These are phyloP conservation scores for Polymixis flavicincta DNA, from an alignment of 2,888 invertebrate species.

Conservation along the genomic window DNA sequence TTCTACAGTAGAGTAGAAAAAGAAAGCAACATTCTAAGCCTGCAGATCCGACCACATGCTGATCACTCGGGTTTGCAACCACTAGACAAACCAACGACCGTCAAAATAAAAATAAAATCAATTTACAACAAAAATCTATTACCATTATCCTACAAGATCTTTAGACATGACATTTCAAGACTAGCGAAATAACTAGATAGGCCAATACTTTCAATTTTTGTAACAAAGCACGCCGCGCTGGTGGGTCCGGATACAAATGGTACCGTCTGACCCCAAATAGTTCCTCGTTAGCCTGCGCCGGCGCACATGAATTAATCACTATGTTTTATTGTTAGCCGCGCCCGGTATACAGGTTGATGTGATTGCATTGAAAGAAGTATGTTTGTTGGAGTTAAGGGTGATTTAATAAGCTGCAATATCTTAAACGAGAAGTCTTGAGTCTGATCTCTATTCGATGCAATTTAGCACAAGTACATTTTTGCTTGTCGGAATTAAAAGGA, in stretches of 20 bases:
- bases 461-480: neutral
- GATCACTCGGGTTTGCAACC: neutral
- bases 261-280: conserved; percentile 83
- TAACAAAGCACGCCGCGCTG: conserved; percentile 72
- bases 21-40: too few species aligned
- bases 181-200: conserved; percentile 51
- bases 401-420: neutral
- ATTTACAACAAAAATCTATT: conserved; percentile 38
- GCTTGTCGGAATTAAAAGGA: neutral
- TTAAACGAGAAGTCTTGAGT: neutral
- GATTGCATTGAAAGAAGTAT: conserved; percentile 32
- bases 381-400: neutral
- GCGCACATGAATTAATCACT: conserved; percentile 87
- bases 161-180: conserved; percentile 42
- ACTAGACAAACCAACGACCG: neutral
- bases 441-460: neutral
- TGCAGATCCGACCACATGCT: too few species aligned
- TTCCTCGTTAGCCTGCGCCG: conserved; percentile 84
- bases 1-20: too few species aligned
- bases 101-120: conserved; percentile 24
- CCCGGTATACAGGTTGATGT: conserved; percentile 77
- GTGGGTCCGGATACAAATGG: conserved; percentile 72
- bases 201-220: conserved; percentile 69
- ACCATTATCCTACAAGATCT: conserved; percentile 46
- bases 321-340: conserved; percentile 86